A percentile compares a stretch with the other conserved stretches of the same genome.
phyloP scores from a whole-genome alignment of 2,888 invertebrate species.

The Polydesmus complanatus region DNA sequence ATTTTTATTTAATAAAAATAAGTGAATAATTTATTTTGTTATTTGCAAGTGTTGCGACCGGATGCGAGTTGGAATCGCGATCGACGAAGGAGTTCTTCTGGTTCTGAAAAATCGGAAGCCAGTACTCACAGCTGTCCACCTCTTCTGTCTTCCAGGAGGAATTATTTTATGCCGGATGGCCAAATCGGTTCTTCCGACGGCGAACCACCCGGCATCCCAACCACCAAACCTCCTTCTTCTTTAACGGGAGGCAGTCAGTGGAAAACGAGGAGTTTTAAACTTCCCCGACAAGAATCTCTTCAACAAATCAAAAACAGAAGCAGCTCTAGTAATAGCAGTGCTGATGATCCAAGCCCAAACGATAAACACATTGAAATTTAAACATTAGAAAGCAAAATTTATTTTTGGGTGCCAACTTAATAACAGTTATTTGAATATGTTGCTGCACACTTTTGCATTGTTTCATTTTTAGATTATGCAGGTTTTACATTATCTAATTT shows the following conservation, averaged over 20 bases:
- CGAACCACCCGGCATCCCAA: not conserved
- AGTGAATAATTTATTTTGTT: not conserved
- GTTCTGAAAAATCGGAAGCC: slow-evolving; percentile 51
- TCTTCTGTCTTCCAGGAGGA: slow-evolving; percentile 49
- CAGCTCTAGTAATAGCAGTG: too few relatives aligned
- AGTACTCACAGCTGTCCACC: slow-evolving; percentile 39
- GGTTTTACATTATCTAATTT: not conserved
- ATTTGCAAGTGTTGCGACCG: slow-evolving; percentile 51
- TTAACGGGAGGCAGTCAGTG: not conserved
- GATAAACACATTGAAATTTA: too few relatives aligned
- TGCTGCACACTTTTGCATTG: too few relatives aligned
- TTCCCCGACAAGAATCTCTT: slow-evolving; percentile 4
- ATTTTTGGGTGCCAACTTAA: too few relatives aligned
- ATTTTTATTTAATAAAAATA: not conserved
- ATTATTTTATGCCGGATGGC: not conserved
- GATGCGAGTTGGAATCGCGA: slow-evolving; percentile 57
- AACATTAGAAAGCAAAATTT: too few relatives aligned
- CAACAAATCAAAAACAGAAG: not conserved
- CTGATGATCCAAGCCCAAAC: too few relatives aligned
- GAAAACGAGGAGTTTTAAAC: slow-evolving; percentile 2
- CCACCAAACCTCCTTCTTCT: not conserved
- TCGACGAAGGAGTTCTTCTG: slow-evolving; percentile 73
- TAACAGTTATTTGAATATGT: too few relatives aligned
- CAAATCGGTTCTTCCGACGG: not conserved
- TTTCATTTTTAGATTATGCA: too few relatives aligned